A percentile compares a stretch with the other conserved stretches of the same genome.
Evolutionary conservation across 2,113 vertebrate species (phyloP).

Genomic region (Zosterops lateralis): DNA sequence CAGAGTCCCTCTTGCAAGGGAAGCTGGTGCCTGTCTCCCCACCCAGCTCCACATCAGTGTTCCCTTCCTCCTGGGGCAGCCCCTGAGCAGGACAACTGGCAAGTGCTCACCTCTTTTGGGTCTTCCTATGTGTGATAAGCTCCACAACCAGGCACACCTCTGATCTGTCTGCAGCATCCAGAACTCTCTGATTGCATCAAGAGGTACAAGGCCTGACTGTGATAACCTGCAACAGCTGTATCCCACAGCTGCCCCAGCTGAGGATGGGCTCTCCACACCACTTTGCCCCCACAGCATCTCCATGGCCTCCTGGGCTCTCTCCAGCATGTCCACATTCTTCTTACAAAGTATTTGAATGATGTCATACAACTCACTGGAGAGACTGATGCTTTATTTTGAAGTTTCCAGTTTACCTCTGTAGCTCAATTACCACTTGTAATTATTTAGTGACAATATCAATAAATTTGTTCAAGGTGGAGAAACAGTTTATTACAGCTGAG

Average conservation of each 20-base stretch:
- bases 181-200: rapidly evolving
- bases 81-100: background rate
- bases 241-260: background rate
- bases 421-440: background rate
- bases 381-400: background rate
- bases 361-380: rapidly evolving
- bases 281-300: background rate
- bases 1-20: background rate
- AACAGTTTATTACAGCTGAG: background rate
- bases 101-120: background rate
- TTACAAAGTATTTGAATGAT: background rate
- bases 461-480: background rate
- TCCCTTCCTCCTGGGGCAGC: background rate
- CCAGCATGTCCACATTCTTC: background rate
- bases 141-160: rapidly evolving
- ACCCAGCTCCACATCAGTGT: rapidly evolving
- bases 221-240: background rate
- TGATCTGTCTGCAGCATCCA: background rate
- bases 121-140: background rate
- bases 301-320: background rate
- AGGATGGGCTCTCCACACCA: background rate
- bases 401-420: background rate
- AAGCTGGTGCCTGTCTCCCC: background rate
- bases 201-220: background rate
- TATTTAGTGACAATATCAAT: background rate